Conservation (phyloP, 2,797 vertebrate species). For the Micromesistius poutassou region DNA sequence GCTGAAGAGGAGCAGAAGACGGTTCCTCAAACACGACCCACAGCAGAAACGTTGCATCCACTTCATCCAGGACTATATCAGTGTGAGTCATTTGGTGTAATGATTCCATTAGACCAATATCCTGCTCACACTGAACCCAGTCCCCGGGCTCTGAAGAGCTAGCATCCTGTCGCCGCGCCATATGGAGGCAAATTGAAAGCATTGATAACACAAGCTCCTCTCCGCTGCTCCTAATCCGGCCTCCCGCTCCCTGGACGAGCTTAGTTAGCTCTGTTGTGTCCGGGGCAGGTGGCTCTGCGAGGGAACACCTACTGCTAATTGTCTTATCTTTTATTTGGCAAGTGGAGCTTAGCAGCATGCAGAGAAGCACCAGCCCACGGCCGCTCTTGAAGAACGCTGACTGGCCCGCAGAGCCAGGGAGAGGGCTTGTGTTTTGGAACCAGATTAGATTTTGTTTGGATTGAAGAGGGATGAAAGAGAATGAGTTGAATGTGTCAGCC, state of each 20-base stretch:
- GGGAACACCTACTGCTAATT: not conserved
- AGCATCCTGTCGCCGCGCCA: not conserved
- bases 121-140: not conserved
- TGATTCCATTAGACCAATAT: not conserved
- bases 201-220: not conserved
- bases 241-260: not conserved
- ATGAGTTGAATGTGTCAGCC: not conserved
- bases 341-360: not conserved
- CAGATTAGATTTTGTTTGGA: not conserved
- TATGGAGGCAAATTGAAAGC: slow-evolving; percentile 2
- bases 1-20: no score
- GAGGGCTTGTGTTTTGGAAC: not conserved
- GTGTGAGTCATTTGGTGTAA: not conserved
- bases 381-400: not conserved
- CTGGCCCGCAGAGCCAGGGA: not conserved
- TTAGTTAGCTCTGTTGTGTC: not conserved
- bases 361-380: not conserved
- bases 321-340: not conserved
- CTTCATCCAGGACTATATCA: not conserved
- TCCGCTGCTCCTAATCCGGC: not conserved
- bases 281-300: not conserved
- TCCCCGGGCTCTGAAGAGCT: not conserved
- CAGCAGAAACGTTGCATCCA: not conserved
- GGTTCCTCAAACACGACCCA: not conserved
- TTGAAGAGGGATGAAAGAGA: slow-evolving; percentile 4